Base-by-base conservation (phyloP, 1,140 invertebrate genomes). In the Rhagoletis pomonella region DNA sequence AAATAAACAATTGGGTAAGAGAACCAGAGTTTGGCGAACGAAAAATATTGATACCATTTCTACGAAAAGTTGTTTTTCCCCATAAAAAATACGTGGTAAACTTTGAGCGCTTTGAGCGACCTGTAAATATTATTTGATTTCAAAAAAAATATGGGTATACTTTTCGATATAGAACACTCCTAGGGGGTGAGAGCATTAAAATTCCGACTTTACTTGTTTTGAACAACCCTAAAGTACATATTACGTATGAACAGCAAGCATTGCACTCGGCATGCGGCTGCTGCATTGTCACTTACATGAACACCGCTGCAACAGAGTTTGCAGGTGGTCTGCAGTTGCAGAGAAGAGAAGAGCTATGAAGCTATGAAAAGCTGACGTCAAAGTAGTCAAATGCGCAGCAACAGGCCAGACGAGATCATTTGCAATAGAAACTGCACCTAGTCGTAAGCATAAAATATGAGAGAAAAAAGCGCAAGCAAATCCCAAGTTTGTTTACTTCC, bases 401-500 rank as follows among this genome's bases (percentile, higher is more conserved):
- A 81, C 47, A 55, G 73, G 73, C 73, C 73, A 81, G 73, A 81
- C 73, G 44, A 81, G 73, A 58, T 81, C 73, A 81, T 81, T 50
- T 55, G n/a, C 44, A 81, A 81, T 44, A 29, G 19, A 47, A 55
- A 67, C 39, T 67, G 10, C 19, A 39, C 9, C 10, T 3, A 9
- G 12, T 14, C 17, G n/a, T 19, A 81, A 81, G 47, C 47, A 19
- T 10, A 67, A 6, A 81, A 9, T 47, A 81, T 55, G 42, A 44
- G 6, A 12, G 64, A 67, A 73, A 14, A 81, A 81, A 4, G 1
- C 19, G 19, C 44, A 81, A 19, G 44, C 47, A 81, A 81, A 55
- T 19, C 73, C 44, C 44, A 47, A 73, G 69, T 73, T 73, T 47
- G 69, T 73, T 47, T 47, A 42, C 69, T 12, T 17, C 12, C 4